Conservation (phyloP, 2,113 vertebrate genomes). For the Seriola dumerili region DNA sequence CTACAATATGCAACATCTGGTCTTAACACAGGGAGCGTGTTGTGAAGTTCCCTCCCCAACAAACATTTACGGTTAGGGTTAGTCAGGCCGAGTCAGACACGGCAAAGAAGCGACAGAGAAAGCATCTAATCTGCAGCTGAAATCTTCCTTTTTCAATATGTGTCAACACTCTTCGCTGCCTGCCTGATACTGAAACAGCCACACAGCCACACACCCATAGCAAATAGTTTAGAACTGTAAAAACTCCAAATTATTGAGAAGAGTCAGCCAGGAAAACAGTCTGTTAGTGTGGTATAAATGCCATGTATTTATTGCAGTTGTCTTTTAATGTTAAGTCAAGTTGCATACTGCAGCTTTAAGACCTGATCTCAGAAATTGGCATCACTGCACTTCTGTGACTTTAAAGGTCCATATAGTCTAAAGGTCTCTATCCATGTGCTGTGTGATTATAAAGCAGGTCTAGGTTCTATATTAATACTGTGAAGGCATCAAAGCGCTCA, state of each 20-base stretch:
- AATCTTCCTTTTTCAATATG: neutral
- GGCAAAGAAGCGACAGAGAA: neutral
- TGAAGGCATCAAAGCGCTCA: too few species aligned
- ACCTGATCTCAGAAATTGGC: neutral
- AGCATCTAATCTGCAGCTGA: neutral
- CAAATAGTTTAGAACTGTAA: neutral
- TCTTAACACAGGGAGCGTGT: neutral
- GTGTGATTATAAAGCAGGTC: too few species aligned
- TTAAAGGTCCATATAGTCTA: neutral
- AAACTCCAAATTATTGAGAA: neutral
- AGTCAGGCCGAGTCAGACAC: neutral
- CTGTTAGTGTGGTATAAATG: neutral
- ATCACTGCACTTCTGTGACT: neutral
- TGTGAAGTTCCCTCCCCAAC: neutral
- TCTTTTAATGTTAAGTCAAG: neutral
- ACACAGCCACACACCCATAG: neutral
- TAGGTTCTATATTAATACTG: too few species aligned
- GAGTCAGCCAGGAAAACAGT: too few species aligned
- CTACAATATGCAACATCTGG: neutral
- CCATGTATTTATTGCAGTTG: neutral
- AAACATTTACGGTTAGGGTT: too few species aligned
- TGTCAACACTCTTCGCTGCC: neutral
- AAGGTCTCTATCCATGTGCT: too few species aligned
- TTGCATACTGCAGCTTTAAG: neutral
- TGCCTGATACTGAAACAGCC: too few species aligned